A percentile compares a stretch with the other conserved stretches of the same genome.
Evolutionary conservation across 2,113 vertebrate genomes (phyloP).

Genomic region (Pungitius pungitius): DNA sequence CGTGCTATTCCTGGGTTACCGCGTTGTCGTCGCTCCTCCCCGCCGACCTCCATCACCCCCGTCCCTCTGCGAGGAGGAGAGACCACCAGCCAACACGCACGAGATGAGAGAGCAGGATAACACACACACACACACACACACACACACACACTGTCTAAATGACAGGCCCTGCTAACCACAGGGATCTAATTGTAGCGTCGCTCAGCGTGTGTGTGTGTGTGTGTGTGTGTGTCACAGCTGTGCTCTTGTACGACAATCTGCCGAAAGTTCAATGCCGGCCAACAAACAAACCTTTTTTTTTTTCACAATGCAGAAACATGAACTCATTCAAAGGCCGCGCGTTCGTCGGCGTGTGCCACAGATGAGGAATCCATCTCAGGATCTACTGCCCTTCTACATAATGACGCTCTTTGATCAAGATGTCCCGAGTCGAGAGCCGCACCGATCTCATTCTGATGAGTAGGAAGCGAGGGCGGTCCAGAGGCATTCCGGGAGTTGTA

Average conservation of each 20-base stretch:
- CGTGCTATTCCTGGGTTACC: constrained; percentile 61
- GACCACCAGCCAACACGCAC: constrained; percentile 30
- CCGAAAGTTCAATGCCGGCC: not conserved
- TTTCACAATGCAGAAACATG: not conserved
- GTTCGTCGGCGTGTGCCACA: too few species aligned
- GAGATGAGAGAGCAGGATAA: constrained; percentile 62
- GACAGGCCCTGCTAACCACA: constrained; percentile 69
- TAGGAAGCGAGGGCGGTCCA: too few species aligned
- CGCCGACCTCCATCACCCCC: not conserved
- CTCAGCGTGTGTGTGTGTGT: constrained; percentile 49
- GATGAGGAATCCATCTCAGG: too few species aligned
- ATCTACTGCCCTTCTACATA: too few species aligned
- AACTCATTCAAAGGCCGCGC: too few species aligned
- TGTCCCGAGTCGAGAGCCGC: too few species aligned
- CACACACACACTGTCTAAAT: constrained; percentile 54
- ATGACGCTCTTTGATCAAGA: too few species aligned
- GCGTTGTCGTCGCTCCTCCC: constrained; percentile 18
- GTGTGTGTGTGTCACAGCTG: constrained; percentile 60
- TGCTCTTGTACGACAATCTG: constrained; percentile 38
- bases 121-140: constrained; percentile 18
- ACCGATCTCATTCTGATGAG: too few species aligned
- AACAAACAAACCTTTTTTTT: constrained; percentile 23
- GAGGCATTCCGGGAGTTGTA: not conserved
- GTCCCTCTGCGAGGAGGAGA: constrained; percentile 23
- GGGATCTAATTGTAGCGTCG: constrained; percentile 72